phyloP scores from a whole-genome alignment of 2,797 vertebrate species.

The Hipposideros larvatus region DNA sequence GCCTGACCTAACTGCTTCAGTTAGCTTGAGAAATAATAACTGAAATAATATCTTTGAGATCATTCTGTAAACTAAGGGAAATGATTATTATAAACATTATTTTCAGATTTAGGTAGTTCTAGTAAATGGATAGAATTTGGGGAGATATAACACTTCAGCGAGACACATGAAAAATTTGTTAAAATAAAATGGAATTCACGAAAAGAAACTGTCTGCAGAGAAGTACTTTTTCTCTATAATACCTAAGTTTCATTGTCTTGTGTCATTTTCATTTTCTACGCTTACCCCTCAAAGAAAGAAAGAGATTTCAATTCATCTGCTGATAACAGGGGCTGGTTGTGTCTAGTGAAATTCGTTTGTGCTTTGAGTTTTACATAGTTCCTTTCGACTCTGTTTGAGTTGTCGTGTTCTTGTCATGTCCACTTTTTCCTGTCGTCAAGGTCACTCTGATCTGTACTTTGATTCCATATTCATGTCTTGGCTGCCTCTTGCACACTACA shows the following conservation, averaged over 20 bases:
- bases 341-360: constrained; percentile 53
- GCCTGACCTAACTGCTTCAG: neutral
- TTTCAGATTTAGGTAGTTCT: neutral
- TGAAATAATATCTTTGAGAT: neutral
- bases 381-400: neutral
- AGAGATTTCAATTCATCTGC: constrained; percentile 24
- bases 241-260: neutral
- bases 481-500: neutral
- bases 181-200: constrained; percentile 24
- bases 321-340: neutral
- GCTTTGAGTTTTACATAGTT: constrained; percentile 45
- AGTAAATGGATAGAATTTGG: neutral
- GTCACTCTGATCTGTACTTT: constrained; percentile 50
- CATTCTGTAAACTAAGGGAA: neutral
- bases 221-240: neutral
- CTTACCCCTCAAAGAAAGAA: constrained; percentile 1
- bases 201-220: neutral
- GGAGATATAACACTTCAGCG: neutral
- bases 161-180: neutral
- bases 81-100: neutral
- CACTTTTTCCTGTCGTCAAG: neutral
- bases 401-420: neutral
- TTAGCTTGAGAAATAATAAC: neutral
- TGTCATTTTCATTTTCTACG: constrained; percentile 30
- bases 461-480: constrained; percentile 69